Evolutionary conservation across 2,888 invertebrate genomes (phyloP).

Genomic region (Drosophila recens): DNA sequence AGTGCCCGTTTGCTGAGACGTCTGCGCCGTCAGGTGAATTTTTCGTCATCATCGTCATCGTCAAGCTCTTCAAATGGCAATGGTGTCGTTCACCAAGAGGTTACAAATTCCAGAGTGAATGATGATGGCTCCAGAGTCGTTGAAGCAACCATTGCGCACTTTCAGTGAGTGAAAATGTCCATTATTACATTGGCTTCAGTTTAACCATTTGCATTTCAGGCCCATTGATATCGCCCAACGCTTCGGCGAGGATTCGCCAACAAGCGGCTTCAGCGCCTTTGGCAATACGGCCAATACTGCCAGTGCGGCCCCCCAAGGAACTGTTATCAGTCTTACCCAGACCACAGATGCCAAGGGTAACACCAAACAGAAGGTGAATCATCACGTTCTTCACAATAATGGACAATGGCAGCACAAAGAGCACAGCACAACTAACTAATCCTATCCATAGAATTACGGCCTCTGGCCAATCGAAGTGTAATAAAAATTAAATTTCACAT

Average conservation of each 20-base stretch:
- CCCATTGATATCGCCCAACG: conserved; percentile 37
- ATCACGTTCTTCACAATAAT: background rate
- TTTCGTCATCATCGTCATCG: conserved; percentile 61
- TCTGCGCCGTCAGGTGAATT: conserved; percentile 69
- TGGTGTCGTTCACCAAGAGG: conserved; percentile 47
- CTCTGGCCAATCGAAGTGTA: conserved; percentile 39
- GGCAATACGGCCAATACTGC: background rate
- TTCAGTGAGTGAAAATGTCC: background rate
- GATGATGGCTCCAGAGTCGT: conserved; percentile 45
- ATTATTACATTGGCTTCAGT: conserved; percentile 1
- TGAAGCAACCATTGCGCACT: conserved; percentile 31
- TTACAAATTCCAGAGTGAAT: conserved; percentile 36
- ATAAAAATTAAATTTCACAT: conserved; percentile 34
- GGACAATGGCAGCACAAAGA: conserved; percentile 15
- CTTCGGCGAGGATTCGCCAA: conserved; percentile 58
- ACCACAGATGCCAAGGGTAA: conserved; percentile 26
- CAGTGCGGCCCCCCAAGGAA: background rate
- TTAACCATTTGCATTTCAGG: conserved; percentile 1
- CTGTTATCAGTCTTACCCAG: conserved; percentile 1
- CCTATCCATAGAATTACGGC: conserved; percentile 9
- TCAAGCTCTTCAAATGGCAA: conserved; percentile 30
- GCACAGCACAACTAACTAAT: conserved; percentile 10
- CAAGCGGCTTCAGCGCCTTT: background rate
- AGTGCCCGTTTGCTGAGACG: conserved; percentile 79
- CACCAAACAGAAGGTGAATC: background rate